phyloP scores from a whole-genome alignment of 2,797 vertebrate genomes.

The Pseudochirops cupreus region DNA sequence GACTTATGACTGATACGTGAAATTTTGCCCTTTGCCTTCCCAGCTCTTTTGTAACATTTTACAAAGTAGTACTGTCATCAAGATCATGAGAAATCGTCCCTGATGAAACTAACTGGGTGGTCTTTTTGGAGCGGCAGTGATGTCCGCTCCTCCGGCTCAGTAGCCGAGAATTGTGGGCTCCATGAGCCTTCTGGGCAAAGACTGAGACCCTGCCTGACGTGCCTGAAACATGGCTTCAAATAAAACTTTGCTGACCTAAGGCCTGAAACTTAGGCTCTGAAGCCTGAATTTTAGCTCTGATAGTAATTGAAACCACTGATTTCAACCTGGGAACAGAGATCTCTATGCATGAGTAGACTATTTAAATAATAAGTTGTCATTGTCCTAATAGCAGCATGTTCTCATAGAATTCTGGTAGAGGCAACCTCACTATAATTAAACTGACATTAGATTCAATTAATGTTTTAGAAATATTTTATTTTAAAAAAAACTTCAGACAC shows the following conservation, averaged over 20 bases:
- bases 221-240: slow-evolving; percentile 22
- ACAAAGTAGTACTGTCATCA: slow-evolving; percentile 26
- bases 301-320: neutral
- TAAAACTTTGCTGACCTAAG: slow-evolving; percentile 35
- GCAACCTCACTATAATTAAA: neutral
- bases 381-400: slow-evolving; percentile 13
- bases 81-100: slow-evolving; percentile 45
- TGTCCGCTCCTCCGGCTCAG: slow-evolving; percentile 37
- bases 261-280: slow-evolving; percentile 18
- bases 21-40: slow-evolving; percentile 27
- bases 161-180: slow-evolving; percentile 28
- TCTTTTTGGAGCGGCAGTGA: neutral
- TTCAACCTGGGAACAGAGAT: slow-evolving; percentile 27
- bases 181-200: slow-evolving; percentile 25
- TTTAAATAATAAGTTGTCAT: neutral
- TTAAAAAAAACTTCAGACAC: neutral
- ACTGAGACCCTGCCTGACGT: slow-evolving; percentile 24
- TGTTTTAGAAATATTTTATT: neutral
- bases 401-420: neutral
- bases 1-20: neutral
- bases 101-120: slow-evolving; percentile 28
- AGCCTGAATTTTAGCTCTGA: slow-evolving; percentile 11
- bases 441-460: neutral
- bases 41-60: slow-evolving; percentile 18
- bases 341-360: neutral